phyloP scores from a whole-genome alignment of 2,888 invertebrate genomes.

The Noctua comes region DNA sequence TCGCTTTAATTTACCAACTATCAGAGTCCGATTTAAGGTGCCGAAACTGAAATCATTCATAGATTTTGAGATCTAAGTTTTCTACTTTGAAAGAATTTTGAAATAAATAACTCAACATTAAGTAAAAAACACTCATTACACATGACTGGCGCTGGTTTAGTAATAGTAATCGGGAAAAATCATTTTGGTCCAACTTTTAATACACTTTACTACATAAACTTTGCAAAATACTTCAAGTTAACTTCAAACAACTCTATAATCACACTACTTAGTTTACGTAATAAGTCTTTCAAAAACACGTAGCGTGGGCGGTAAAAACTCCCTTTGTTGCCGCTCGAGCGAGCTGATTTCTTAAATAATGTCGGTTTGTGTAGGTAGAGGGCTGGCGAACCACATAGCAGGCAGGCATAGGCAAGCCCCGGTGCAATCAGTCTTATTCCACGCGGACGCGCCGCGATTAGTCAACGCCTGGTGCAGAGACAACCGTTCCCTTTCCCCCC shows the following conservation, averaged over 20 bases:
- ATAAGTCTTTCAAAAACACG: slow-evolving; percentile 82
- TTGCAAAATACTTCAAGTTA: slow-evolving; percentile 27
- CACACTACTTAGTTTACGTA: slow-evolving; percentile 72
- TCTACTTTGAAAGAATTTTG: not conserved
- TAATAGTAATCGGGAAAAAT: not conserved
- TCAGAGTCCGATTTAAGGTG: not conserved
- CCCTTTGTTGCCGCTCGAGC: slow-evolving; percentile 88
- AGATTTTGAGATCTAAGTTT: not conserved
- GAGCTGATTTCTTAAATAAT: slow-evolving; percentile 90
- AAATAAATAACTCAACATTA: not conserved
- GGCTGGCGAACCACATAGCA: slow-evolving; percentile 83
- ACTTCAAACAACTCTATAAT: slow-evolving; percentile 56
- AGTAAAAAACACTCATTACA: not conserved
- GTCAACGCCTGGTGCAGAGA: slow-evolving; percentile 90
- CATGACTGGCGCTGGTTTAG: not conserved
- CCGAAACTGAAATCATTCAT: not conserved
- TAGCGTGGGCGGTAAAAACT: slow-evolving; percentile 86
- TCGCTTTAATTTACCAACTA: not conserved
- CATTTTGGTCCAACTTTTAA: no score
- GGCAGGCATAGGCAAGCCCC: slow-evolving; percentile 87
- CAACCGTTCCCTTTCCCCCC: slow-evolving; percentile 82
- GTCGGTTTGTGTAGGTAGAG: slow-evolving; percentile 88
- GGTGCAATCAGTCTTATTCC: slow-evolving; percentile 90
- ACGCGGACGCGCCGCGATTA: slow-evolving; percentile 89
- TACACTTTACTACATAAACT: not conserved